Base-by-base conservation (phyloP, 2,797 vertebrate genomes). In the Botia kubotai region DNA sequence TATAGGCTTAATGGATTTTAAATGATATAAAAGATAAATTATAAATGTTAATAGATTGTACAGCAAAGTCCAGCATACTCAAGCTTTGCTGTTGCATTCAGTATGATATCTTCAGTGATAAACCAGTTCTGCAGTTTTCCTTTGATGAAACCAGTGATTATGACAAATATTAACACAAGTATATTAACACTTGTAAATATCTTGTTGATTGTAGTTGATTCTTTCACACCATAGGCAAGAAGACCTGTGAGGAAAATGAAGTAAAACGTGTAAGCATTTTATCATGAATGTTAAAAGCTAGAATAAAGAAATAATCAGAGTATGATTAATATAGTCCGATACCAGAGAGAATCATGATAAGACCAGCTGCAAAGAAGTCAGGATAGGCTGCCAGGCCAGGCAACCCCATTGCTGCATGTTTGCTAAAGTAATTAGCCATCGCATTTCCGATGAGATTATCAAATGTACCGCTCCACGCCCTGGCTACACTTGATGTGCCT, bases 401-500 rank as follows among this genome's bases (percentile, higher is more conserved):
- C 3, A 93, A 74, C 2, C 52, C 72, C 84, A 96, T 95, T 29
- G 93, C 74, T 0, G 87, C 85, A 0, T 95, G 81, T 76, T 88
- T 78, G 48, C 82, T 77, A 33, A 96, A 94, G 86, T 88, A 95
- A 8, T 58, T 87, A 0, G 89, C 92, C 63, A 97, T 95, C 75
- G 87, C 88, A 19, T 93, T 93, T 1, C 93, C 93, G 0, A 97
- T 88, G 17, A 97, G 92, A 67, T 96, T 94, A 87, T 97, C 96
- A 68, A 97, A 97, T 0, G 95, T 96, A 8, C 94, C 92, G 0
- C 96, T 97, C 96, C 96, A 97, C 0, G 96, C 96, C 60, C 93
- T 87, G 0, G 95, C 95, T 0, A 97, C 94, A 0, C 96, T 97
- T 33, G 96, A 95, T 0, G 96, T 95, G 55, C 96, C 96, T 97